Percentiles rank a stretch among this genome's conserved stretches.
phyloP scores from a whole-genome alignment of 2,113 vertebrate species.

The Rissa tridactyla region DNA sequence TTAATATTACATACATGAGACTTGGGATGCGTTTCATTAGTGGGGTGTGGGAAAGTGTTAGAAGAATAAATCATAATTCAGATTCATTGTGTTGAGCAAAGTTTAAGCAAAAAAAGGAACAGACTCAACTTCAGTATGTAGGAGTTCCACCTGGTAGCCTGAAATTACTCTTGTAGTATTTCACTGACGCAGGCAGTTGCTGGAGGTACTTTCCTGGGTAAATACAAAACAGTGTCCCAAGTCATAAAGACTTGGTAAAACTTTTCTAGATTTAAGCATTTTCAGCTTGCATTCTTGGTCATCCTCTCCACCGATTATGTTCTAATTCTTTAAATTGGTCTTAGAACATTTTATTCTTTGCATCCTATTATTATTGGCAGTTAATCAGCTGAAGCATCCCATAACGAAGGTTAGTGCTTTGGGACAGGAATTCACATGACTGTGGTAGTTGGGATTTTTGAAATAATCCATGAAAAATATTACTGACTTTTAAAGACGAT shows the following conservation, averaged over 20 bases:
- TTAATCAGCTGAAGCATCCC: neutral
- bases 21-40: neutral
- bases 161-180: neutral
- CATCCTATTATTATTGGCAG: neutral
- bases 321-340: neutral
- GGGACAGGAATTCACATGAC: neutral
- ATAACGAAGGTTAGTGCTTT: neutral
- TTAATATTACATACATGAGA: neutral
- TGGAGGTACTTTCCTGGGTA: neutral
- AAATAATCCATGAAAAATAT: neutral
- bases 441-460: neutral
- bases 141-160: neutral
- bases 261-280: neutral
- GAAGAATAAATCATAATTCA: neutral
- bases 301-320: neutral
- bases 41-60: neutral
- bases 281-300: neutral
- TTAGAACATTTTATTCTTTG: neutral
- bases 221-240: neutral
- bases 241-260: neutral
- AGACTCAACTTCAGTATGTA: neutral
- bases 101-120: neutral
- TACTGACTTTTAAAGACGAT: neutral
- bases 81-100: neutral
- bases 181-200: neutral